Evolutionary conservation across 2,888 invertebrate genomes (phyloP).

Genomic region (Tiphia femorata): DNA sequence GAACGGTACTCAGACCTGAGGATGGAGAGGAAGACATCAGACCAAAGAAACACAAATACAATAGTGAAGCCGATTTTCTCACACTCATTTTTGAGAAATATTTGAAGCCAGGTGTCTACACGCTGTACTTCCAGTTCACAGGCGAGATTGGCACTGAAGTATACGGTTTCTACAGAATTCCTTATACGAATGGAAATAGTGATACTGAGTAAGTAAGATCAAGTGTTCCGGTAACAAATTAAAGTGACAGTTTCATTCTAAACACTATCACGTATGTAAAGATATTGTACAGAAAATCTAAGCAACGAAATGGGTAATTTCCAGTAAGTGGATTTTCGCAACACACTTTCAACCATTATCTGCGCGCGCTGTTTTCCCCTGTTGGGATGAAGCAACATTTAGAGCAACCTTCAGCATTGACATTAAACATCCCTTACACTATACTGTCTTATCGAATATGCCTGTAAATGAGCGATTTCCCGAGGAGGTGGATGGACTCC

Average conservation of each 20-base stretch:
- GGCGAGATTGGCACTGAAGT: slow-evolving; percentile 74
- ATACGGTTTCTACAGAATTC: slow-evolving; percentile 78
- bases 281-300: too few relatives aligned
- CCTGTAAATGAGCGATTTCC: slow-evolving; percentile 22
- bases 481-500: slow-evolving; percentile 5
- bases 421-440: slow-evolving; percentile 72
- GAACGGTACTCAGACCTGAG: slow-evolving; percentile 11
- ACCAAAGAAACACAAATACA: too few relatives aligned
- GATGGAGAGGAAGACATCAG: not conserved
- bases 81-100: too few relatives aligned
- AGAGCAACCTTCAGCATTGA: slow-evolving; percentile 78
- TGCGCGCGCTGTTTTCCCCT: slow-evolving; percentile 79
- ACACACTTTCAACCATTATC: slow-evolving; percentile 78
- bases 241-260: too few relatives aligned
- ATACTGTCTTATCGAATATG: slow-evolving; percentile 66
- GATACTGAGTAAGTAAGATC: slow-evolving; percentile 62
- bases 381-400: slow-evolving; percentile 79
- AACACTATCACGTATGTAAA: too few relatives aligned
- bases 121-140: slow-evolving; percentile 72
- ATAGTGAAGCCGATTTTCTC: not conserved
- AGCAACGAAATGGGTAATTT: not conserved
- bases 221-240: too few relatives aligned
- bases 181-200: slow-evolving; percentile 71
- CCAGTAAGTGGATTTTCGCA: slow-evolving; percentile 73
- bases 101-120: too few relatives aligned